These are phyloP conservation scores for Drosophila mettleri DNA, from an alignment of 2,888 invertebrate species.

Conservation along the genomic window DNA sequence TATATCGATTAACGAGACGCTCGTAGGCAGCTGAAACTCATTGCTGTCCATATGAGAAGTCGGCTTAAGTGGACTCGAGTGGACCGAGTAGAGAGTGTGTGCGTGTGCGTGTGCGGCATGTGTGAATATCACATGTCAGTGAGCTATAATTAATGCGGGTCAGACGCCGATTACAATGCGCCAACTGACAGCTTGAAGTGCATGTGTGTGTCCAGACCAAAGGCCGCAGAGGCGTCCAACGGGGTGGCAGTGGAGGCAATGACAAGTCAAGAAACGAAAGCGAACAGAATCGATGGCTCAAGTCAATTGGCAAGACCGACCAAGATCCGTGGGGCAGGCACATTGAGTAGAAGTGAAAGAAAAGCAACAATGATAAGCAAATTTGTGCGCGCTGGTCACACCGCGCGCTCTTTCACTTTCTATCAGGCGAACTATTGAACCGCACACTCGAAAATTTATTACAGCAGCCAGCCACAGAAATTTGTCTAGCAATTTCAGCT, in stretches of 20 bases:
- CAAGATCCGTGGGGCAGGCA: background rate
- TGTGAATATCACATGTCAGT: slow-evolving; percentile 80
- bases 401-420: slow-evolving; percentile 59
- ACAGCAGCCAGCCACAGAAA: slow-evolving; percentile 69
- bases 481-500: slow-evolving; percentile 66
- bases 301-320: slow-evolving; percentile 58
- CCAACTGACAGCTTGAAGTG: slow-evolving; percentile 78
- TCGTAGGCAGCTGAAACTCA: slow-evolving; percentile 65
- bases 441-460: slow-evolving; percentile 64
- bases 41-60: slow-evolving; percentile 51
- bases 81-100: slow-evolving; percentile 24
- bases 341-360: slow-evolving; percentile 34
- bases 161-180: slow-evolving; percentile 81
- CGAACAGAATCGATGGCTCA: slow-evolving; percentile 51
- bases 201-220: slow-evolving; percentile 50
- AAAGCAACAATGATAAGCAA: slow-evolving; percentile 70
- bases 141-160: slow-evolving; percentile 81
- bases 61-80: slow-evolving; percentile 68
- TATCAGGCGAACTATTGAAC: slow-evolving; percentile 55
- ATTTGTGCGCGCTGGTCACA: slow-evolving; percentile 35
- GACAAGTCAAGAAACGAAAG: slow-evolving; percentile 69
- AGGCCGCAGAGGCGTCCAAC: slow-evolving; percentile 4
- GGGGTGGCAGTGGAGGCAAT: slow-evolving; percentile 49
- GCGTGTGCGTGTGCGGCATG: slow-evolving; percentile 54
- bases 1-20: slow-evolving; percentile 73